Base-by-base conservation (phyloP, 2,113 vertebrate species). In the Hucho hucho region DNA sequence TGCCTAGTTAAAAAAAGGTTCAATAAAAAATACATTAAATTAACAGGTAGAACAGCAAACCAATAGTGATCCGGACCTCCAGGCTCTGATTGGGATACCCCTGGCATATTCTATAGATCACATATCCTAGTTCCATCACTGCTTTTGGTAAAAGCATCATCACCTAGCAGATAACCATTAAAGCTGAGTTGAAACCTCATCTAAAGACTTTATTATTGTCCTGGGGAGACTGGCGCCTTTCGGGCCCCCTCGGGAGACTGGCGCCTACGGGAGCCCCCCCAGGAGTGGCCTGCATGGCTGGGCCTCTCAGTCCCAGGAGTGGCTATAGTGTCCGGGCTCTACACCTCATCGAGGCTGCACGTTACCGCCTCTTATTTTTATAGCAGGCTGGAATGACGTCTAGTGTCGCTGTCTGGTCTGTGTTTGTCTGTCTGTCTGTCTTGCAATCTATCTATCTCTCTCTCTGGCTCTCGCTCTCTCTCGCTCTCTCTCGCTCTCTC, bases 311-410 rank as follows among this genome's bases (percentile, higher is more conserved):
- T 28, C 76, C 75, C 78, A 85, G 72, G 70, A 83, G 85, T 70
- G 75, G 72, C 81, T 86, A 9, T 85, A 87, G 85, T 85, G 83
- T 83, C 71, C 64, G 64, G 83, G 75, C 85, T 83, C 80, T 75
- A 66, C 82, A 81, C 72, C 74, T 78, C 29, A 56, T 12, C 69
- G 66, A 64, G 66, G 6, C 29, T 37, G 56, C 72, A 49, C 14
- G 22, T 84, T 86, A 84, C 81, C 82, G 65, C 32, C 74, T 82
- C 69, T 80, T 84, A 81, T 87, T 87, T 83, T 82, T 76, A 70
- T 77, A 69, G 26, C 74, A 46, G 78, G 73, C 77, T 76, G 69
- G 76, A 85, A 74, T 82, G 24, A 76, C 70, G 74, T 78, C 14
- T 14, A 6, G 26, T n/a, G 22, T 49, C 2, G 46, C 46, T 49